A percentile compares a stretch with the other conserved stretches of the same genome.
phyloP scores from a whole-genome alignment of 2,113 vertebrate species.

The Cyprinodon tularosa region DNA sequence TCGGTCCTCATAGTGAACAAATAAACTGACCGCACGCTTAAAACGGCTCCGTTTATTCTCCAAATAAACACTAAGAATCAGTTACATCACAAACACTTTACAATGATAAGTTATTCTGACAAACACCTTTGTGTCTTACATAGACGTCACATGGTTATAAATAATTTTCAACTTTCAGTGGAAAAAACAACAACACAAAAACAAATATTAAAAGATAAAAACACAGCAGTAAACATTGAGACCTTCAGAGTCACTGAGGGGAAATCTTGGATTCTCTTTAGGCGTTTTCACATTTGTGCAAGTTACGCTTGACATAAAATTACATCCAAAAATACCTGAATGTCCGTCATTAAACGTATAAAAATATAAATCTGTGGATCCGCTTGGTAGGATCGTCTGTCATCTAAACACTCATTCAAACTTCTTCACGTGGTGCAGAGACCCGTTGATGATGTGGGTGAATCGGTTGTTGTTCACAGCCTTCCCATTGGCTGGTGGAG shows the following conservation, averaged over 20 bases:
- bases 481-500: slow-evolving; percentile 27
- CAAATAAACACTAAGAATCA: slow-evolving; percentile 1
- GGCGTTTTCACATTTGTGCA: slow-evolving; percentile 10
- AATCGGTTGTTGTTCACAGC: slow-evolving; percentile 56
- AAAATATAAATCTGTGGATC: slow-evolving; percentile 8
- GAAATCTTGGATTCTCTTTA: neutral
- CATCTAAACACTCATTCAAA: slow-evolving; percentile 38
- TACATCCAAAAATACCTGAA: neutral
- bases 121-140: neutral
- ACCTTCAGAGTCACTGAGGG: neutral
- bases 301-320: neutral
- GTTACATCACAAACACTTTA: neutral
- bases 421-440: slow-evolving; percentile 41
- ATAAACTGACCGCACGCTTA: neutral
- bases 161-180: neutral
- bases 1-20: neutral
- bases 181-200: neutral
- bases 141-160: slow-evolving; percentile 5
- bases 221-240: slow-evolving; percentile 8
- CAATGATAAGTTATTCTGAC: neutral
- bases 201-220: neutral
- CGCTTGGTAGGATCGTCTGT: neutral
- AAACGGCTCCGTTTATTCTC: slow-evolving; percentile 8
- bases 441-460: slow-evolving; percentile 26
- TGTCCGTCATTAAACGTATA: neutral